A percentile compares a stretch with the other conserved stretches of the same genome.
These are phyloP conservation scores for Pygoscelis adeliae DNA, from an alignment of 2,113 vertebrate genomes.

Conservation along the genomic window DNA sequence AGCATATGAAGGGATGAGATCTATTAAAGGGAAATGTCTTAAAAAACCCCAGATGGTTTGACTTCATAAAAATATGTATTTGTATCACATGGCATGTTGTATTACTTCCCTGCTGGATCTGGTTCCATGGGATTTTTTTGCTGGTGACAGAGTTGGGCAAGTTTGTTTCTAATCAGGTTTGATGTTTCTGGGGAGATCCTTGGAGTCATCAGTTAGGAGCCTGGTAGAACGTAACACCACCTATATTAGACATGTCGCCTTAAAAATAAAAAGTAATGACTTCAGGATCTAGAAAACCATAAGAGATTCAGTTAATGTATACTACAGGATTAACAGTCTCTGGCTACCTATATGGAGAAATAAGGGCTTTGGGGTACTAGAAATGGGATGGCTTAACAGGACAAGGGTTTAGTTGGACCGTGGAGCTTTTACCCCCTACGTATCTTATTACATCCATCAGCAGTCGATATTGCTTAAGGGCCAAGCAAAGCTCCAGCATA, in stretches of 20 bases:
- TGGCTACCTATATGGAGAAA: background rate
- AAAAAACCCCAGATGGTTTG: background rate
- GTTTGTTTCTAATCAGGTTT: background rate
- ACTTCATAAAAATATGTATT: constrained; percentile 18
- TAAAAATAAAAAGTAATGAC: background rate
- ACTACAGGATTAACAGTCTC: background rate
- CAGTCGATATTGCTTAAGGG: background rate
- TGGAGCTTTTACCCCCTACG: background rate
- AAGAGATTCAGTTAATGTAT: background rate
- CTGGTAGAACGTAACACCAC: background rate
- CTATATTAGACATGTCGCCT: background rate
- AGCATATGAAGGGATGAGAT: background rate
- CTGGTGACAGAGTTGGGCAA: background rate
- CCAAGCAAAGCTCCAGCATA: background rate
- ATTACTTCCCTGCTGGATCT: background rate
- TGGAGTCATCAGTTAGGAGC: background rate
- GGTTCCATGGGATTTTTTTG: background rate
- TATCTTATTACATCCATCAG: background rate
- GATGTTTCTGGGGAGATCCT: background rate
- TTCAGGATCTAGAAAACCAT: background rate
- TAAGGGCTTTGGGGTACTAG: background rate
- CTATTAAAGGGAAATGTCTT: background rate
- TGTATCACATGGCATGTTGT: background rate
- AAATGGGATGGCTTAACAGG: background rate
- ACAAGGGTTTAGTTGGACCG: background rate